Evolutionary conservation across 2,888 invertebrate species (phyloP).

Genomic region (Lasius fuliginosus): DNA sequence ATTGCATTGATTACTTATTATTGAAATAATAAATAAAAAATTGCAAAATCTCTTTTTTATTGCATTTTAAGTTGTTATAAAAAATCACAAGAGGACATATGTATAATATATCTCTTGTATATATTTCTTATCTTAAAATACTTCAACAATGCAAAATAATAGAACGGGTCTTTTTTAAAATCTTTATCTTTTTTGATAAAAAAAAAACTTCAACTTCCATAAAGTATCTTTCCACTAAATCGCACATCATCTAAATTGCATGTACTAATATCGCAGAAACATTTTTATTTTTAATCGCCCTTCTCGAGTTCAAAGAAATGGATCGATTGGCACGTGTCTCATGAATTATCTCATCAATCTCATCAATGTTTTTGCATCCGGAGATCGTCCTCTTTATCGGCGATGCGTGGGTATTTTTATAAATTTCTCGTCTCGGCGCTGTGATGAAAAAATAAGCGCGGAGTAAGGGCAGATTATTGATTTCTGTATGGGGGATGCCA

Average conservation of each 20-base stretch:
- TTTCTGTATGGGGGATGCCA: constrained; percentile 80
- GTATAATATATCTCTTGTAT: too few species aligned
- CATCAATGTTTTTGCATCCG: constrained; percentile 29
- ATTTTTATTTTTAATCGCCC: constrained; percentile 29
- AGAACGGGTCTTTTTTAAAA: background rate
- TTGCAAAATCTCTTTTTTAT: background rate
- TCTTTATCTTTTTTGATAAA: background rate
- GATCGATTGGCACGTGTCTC: constrained; percentile 37
- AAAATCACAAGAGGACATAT: background rate
- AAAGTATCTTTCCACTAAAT: background rate
- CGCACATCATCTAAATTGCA: background rate
- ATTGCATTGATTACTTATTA: background rate
- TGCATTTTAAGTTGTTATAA: background rate
- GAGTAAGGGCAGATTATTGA: constrained; percentile 82
- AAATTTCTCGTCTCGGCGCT: constrained; percentile 62
- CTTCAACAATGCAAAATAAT: background rate
- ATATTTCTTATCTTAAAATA: background rate
- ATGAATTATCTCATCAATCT: constrained; percentile 36
- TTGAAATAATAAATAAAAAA: constrained; percentile 1
- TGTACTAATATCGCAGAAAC: background rate
- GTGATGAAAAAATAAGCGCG: constrained; percentile 62
- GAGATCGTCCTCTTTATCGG: constrained; percentile 9
- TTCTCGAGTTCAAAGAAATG: constrained; percentile 19
- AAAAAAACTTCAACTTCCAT: background rate
- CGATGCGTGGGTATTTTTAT: constrained; percentile 39